Base-by-base conservation (phyloP, 1,140 invertebrate genomes). In the Brachystomella parvula region DNA sequence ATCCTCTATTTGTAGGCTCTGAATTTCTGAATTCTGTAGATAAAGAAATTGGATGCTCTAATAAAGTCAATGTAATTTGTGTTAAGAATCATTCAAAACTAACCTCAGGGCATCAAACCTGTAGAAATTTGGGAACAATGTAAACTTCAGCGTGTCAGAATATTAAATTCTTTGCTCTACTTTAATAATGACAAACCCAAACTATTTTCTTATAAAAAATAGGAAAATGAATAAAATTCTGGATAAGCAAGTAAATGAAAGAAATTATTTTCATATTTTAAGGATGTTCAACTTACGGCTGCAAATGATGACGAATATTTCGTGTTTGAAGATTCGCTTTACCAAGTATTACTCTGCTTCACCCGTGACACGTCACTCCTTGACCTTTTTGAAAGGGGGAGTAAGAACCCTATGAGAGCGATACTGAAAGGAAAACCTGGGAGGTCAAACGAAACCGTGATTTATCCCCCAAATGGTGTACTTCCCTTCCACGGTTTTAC, bases 221-320 rank as follows among this genome's bases (percentile, higher is more conserved):
- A n/a, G n/a, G n/a, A n/a, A n/a, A n/a, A n/a, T n/a, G n/a, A n/a
- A n/a, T n/a, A n/a, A n/a, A n/a, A n/a, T n/a, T n/a, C n/a, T n/a
- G n/a, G n/a, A n/a, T n/a, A n/a, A n/a, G n/a, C n/a, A n/a, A n/a
- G n/a, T n/a, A n/a, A n/a, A n/a, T n/a, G n/a, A n/a, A n/a, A n/a
- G n/a, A n/a, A n/a, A n/a, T n/a, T n/a, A 21, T 47, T 47, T 47
- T 47, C 58, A 17, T 63, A 39, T 39, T 76, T 78, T 65, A 70
- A 87, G 85, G 94, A 97, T 79, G 90, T 98, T 2, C 92, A 95
- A 77, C 77, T 96, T 44, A 97, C 94, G 15, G 92, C 94, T 0
- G 92, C 92, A 3, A 97, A 97, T 77, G 94, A 98, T 76, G 94
- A 97, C 77, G 93, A 96, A 75, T 96, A 97, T 77, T 98, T 98